Evolutionary conservation across 2,888 invertebrate species (phyloP), one percentile per base, ranked within the genome.

Genomic region (Stegana nigrithorax): DNA sequence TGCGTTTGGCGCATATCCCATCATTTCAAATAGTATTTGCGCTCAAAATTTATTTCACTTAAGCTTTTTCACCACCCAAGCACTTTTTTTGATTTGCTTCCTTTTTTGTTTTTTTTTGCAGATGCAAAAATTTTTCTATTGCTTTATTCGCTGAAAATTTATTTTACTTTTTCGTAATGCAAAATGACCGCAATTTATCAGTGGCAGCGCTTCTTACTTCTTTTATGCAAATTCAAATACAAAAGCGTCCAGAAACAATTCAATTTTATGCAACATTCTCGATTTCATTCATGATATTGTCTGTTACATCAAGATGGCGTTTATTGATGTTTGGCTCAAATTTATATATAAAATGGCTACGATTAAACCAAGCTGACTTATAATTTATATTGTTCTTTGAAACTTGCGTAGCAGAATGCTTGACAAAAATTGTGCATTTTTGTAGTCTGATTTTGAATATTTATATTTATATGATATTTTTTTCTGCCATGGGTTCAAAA

Each of bases 261-360:
- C 53, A 53, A 53, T 21, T 39, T 3, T 14, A 32, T 23, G 26
- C 50, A 50, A 14, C 32, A 32, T 36, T 55, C 36, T 32, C 32
- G 32, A 55, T 36, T 55, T 55, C 21, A 55, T 55, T 55, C 21
- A 32, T 32, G n/a, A 32, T 32, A 55, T 47, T 36, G n/a, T 36
- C 12, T 3, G 10, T 36, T 36, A n/a, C 4, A 2, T 3, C 4
- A 2, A 2, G 1, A 36, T 36, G 10, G 10, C 10, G 10, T 3
- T 5, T 3, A n/a, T 36, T 7, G 8, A 12, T 32, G 8, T 32
- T 32, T 32, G 32, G 32, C 2, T 1, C 2, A 32, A 36, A 36
- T 36, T 36, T 36, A 12, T 42, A 42, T 2, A 42, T 6, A 17
- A n/a, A 14, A 42, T 10, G 12, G 42, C 42, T 6, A 42, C 42